These are phyloP conservation scores for Catagonus wagneri DNA, from an alignment of 2,113 vertebrate species.

Conservation along the genomic window DNA sequence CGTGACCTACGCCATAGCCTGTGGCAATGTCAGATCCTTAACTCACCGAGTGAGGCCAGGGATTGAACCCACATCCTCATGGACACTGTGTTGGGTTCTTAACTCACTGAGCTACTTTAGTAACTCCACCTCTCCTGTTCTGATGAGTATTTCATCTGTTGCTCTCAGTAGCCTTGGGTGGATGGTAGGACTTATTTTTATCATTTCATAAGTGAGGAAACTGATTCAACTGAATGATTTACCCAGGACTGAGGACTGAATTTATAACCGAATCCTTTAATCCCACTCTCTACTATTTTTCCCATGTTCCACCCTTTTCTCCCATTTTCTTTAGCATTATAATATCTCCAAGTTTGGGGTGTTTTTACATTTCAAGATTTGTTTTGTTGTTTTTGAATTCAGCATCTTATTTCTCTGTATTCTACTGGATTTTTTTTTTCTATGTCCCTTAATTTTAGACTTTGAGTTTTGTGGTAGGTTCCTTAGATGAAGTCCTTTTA, in stretches of 20 bases:
- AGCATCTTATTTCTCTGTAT: neutral
- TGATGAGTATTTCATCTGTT: neutral
- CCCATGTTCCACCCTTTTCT: neutral
- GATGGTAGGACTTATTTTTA: neutral
- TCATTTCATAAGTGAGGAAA: neutral
- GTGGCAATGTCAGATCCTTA: no score
- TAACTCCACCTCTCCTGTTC: no score
- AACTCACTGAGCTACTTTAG: no score
- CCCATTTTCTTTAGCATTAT: neutral
- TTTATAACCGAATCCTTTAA: neutral
- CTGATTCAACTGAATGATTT: neutral
- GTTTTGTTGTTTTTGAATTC: constrained; percentile 21
- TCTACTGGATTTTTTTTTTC: neutral
- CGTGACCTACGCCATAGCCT: no score
- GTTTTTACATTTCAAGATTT: neutral
- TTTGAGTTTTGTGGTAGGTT: neutral
- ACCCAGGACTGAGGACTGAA: neutral
- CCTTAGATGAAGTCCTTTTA: neutral
- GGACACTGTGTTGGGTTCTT: no score
- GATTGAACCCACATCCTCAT: no score
- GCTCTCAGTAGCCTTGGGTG: neutral
- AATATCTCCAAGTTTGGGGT: neutral
- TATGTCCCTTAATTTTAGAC: neutral
- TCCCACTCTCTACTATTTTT: neutral
- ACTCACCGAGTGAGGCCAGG: no score